A percentile compares a stretch with the other conserved stretches of the same genome.
phyloP scores from a whole-genome alignment of 1,140 invertebrate species.

The Arctopsyche grandis region DNA sequence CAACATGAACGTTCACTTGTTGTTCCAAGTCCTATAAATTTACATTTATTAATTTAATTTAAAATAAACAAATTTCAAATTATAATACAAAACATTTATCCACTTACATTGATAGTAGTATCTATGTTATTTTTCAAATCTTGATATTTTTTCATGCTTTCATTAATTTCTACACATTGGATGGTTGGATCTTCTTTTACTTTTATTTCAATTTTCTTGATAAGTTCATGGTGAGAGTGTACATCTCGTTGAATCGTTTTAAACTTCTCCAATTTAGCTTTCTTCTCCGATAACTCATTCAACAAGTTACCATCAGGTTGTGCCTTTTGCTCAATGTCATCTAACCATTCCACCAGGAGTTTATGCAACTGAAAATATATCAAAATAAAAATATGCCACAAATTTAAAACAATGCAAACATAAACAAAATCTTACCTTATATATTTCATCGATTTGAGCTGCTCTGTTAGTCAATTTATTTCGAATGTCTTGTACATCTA shows the following conservation, averaged over 20 bases:
- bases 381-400: slow-evolving; percentile 26
- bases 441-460: slow-evolving; percentile 83
- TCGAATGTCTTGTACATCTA: slow-evolving; percentile 81
- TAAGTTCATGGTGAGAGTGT: slow-evolving; percentile 76
- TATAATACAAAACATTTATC: slow-evolving; percentile 31
- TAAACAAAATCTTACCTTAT: slow-evolving; percentile 69
- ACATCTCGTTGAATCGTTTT: slow-evolving; percentile 81
- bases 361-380: slow-evolving; percentile 68
- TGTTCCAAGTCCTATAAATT: slow-evolving; percentile 74
- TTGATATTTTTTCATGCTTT: slow-evolving; percentile 77
- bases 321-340: slow-evolving; percentile 86
- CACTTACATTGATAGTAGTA: slow-evolving; percentile 71
- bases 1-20: slow-evolving; percentile 88
- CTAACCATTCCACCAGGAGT: slow-evolving; percentile 83
- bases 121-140: slow-evolving; percentile 73
- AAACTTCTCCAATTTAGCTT: slow-evolving; percentile 86
- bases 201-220: slow-evolving; percentile 77
- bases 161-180: slow-evolving; percentile 74
- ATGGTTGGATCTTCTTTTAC: slow-evolving; percentile 74
- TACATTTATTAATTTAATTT: slow-evolving; percentile 48
- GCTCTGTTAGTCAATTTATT: slow-evolving; percentile 77
- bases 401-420: not conserved
- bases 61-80: slow-evolving; percentile 40
- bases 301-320: slow-evolving; percentile 75
- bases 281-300: slow-evolving; percentile 91